Percentiles rank a stretch among this genome's conserved stretches.
Conservation (phyloP, 35 echinoderm and acorn worm genomes). For the Ophiothrix spiculata region DNA sequence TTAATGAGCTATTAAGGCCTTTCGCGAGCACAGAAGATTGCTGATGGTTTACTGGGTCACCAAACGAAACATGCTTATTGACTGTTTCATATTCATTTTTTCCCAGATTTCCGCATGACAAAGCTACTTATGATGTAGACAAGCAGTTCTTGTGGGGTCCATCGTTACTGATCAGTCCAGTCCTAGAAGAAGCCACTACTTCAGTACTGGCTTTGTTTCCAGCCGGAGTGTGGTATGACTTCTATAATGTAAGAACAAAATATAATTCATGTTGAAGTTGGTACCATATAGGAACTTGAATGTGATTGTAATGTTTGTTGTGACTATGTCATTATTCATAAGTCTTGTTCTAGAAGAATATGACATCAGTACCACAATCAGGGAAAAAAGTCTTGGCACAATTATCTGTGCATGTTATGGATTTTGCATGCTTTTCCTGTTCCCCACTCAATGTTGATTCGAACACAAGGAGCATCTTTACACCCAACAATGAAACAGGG, state of each 20-base stretch:
- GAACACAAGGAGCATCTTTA: too few relatives aligned
- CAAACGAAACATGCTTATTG: neutral
- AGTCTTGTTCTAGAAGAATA: too few relatives aligned
- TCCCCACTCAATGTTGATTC: too few relatives aligned
- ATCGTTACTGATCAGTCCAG: slow-evolving; percentile 51
- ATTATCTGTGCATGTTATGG: too few relatives aligned
- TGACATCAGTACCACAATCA: too few relatives aligned
- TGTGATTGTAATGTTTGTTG: too few relatives aligned
- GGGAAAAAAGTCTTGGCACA: too few relatives aligned
- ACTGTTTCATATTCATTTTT: neutral
- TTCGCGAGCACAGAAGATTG: neutral
- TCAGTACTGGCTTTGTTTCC: neutral
- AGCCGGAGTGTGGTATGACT: neutral
- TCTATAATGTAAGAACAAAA: slow-evolving; percentile 16
- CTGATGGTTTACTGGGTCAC: neutral
- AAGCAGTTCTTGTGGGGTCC: slow-evolving; percentile 68
- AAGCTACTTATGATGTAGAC: slow-evolving; percentile 58
- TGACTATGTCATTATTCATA: too few relatives aligned
- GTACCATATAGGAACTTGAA: too few relatives aligned
- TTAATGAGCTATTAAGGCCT: neutral
- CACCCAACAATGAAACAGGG: too few relatives aligned
- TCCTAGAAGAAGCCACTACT: slow-evolving; percentile 12
- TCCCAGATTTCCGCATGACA: slow-evolving; percentile 53
- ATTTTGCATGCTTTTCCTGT: too few relatives aligned
- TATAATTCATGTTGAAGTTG: too few relatives aligned